These are phyloP conservation scores for Macrobrachium rosenbergii DNA, from an alignment of 1,140 invertebrate species.

Conservation along the genomic window DNA sequence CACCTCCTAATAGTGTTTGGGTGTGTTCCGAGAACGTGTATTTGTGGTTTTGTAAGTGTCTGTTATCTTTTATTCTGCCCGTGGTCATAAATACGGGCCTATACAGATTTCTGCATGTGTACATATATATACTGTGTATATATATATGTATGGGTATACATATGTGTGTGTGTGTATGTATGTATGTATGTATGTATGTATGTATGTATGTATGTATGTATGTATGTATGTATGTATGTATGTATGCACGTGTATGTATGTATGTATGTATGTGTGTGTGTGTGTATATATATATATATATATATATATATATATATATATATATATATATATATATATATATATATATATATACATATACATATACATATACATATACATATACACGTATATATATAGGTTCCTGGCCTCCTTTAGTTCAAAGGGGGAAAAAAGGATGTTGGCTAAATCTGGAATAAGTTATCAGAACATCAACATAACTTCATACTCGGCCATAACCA, in stretches of 20 bases:
- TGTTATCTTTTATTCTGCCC: too few species aligned
- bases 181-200: slow-evolving; percentile 7
- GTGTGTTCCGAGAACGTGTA: too few species aligned
- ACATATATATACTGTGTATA: background rate
- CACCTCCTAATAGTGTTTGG: background rate
- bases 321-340: slow-evolving; percentile 22
- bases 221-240: background rate
- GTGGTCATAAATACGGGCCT: background rate
- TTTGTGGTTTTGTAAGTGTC: too few species aligned
- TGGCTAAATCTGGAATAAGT: too few species aligned
- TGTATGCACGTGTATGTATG: background rate
- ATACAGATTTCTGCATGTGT: background rate
- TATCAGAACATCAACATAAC: too few species aligned
- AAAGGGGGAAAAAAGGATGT: too few species aligned
- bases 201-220: background rate
- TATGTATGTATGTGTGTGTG: background rate
- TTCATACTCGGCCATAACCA: too few species aligned
- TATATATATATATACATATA: slow-evolving; percentile 2
- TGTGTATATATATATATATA: background rate
- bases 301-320: background rate
- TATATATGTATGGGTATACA: background rate
- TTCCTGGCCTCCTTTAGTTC: too few species aligned
- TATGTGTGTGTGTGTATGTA: slow-evolving; percentile 5
- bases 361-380: too few species aligned
- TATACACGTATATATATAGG: too few species aligned